Percentiles rank a stretch among this genome's conserved stretches.
phyloP scores from a whole-genome alignment of 2,113 vertebrate genomes.

The Onychostruthus taczanowskii region DNA sequence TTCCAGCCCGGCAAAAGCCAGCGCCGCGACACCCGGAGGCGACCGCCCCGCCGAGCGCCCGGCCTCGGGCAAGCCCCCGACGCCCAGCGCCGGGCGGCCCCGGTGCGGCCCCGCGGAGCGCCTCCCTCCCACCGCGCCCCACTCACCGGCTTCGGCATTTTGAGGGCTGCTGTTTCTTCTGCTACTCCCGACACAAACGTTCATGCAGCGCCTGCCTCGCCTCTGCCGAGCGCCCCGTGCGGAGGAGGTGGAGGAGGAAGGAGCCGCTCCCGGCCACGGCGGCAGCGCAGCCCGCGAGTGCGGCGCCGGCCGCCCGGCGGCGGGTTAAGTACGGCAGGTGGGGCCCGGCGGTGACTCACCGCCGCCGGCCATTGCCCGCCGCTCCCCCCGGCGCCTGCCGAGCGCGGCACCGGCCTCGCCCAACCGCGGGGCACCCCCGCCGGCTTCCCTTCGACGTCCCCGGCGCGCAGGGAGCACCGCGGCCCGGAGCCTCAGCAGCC shows the following conservation, averaged over 20 bases:
- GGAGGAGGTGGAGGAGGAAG: not conserved
- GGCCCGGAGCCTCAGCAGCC: not conserved
- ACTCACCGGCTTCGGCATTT: slow-evolving; percentile 54
- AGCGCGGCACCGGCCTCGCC: not conserved
- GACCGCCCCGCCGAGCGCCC: no score
- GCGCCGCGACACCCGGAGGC: not conserved
- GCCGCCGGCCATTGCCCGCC: not conserved
- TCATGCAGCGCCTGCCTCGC: not conserved
- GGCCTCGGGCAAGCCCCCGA: not conserved
- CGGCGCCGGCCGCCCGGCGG: not conserved
- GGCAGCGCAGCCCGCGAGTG: not conserved
- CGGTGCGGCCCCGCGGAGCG: not conserved
- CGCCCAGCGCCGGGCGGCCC: not conserved
- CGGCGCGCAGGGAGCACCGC: no score
- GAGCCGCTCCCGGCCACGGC: slow-evolving; percentile 11
- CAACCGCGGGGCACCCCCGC: not conserved
- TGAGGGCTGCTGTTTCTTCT: not conserved
- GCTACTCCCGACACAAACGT: not conserved
- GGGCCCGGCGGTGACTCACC: slow-evolving; percentile 12
- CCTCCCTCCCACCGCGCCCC: not conserved
- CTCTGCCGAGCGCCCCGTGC: not conserved
- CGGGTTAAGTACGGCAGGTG: slow-evolving; percentile 54
- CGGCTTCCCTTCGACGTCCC: not conserved
- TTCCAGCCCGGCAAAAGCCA: not conserved
- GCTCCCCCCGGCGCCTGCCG: not conserved